Conservation (phyloP, 2,888 invertebrate genomes). For the Cataglyphis livida region DNA sequence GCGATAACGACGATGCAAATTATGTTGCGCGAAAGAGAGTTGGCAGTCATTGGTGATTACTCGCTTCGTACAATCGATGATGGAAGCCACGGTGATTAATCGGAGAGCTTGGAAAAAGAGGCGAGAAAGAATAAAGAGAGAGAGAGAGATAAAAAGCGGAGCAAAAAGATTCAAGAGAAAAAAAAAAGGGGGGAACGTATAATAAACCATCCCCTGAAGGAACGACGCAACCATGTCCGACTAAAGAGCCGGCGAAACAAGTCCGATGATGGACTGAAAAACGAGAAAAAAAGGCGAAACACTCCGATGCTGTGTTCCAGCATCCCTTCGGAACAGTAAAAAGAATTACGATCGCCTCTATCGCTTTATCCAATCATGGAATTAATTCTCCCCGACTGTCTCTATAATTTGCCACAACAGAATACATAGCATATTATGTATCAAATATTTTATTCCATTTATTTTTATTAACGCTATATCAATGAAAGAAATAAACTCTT, state of each 20-base stretch:
- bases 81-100: slow-evolving; percentile 38
- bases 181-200: background rate
- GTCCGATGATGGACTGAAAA: slow-evolving; percentile 29
- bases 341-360: slow-evolving; percentile 17
- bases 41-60: slow-evolving; percentile 34
- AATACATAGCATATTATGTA: background rate
- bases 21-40: slow-evolving; percentile 19
- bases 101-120: slow-evolving; percentile 17
- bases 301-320: background rate
- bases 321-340: slow-evolving; percentile 2
- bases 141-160: background rate
- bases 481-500: background rate
- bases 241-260: slow-evolving; percentile 40
- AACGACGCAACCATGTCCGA: slow-evolving; percentile 27
- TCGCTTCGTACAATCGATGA: slow-evolving; percentile 34
- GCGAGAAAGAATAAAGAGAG: slow-evolving; percentile 6
- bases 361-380: slow-evolving; percentile 24
- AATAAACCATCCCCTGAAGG: slow-evolving; percentile 38
- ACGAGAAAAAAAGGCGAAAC: slow-evolving; percentile 16
- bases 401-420: background rate
- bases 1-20: slow-evolving; percentile 27
- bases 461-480: slow-evolving; percentile 11
- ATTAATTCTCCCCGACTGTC: background rate
- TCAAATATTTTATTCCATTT: slow-evolving; percentile 22
- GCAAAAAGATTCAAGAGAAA: background rate